Base-by-base conservation (phyloP, 2,888 invertebrate species). In the Bugula neritina region DNA sequence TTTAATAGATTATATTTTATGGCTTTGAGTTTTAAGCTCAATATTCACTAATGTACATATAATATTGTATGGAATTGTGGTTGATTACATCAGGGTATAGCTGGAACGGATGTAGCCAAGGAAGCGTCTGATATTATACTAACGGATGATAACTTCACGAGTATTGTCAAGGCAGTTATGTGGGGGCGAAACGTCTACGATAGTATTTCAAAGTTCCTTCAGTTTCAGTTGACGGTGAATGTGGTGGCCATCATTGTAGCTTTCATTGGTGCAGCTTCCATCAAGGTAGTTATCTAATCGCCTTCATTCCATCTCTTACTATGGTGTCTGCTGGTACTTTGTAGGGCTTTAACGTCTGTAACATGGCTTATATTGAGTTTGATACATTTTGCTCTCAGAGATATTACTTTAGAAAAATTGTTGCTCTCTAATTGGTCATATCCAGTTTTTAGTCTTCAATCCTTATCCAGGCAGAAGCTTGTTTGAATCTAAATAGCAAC, bases 71-170 rank as follows among this genome's bases (percentile, higher is more conserved):
- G n/a, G n/a, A n/a, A n/a, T n/a, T n/a, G n/a, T n/a, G n/a, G n/a
- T n/a, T n/a, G n/a, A n/a, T n/a, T n/a, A n/a, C n/a, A n/a, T n/a
- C 69, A 70, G 73, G 73, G 73, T n/a, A 72, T 72, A 13, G 63
- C 63, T 34, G 73, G 73, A n/a, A 73, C 69, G 34, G 72, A 73
- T 23, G 73, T 73, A 5, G 72, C 73, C n/a, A 73, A 69, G 71
- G 73, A 73, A 31, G 73, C 73, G 17, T 69, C 69, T 31, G 63
- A 73, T 43, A 29, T 73, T 5, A 58, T 73, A 57, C 52, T 73
- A 27, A 69, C 70, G 21, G 73, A 73, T 52, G 70, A 73, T 31
- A 73, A 73, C 63, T 73, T 73, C 54, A 43, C 69, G 1, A 72
- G 72, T 55, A 73, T 73, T 21, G 27, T 73, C 31, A 73, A 72